phyloP scores from a whole-genome alignment of 2,113 vertebrate genomes.

The Pteruthius melanotis region DNA sequence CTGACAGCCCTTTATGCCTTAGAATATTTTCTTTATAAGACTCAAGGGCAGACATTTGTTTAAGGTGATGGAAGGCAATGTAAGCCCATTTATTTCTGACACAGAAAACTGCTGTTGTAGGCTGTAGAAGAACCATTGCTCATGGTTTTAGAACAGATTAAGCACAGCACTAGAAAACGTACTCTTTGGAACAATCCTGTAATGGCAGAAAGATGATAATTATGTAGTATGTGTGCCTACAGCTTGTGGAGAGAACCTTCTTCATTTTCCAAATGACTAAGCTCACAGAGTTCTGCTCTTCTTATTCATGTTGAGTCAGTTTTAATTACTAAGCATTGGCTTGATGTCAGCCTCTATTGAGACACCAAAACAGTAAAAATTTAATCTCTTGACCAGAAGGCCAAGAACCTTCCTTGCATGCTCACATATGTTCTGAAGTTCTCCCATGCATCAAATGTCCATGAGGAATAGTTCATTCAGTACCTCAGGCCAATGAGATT shows the following conservation, averaged over 20 bases:
- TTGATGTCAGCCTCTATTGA: background rate
- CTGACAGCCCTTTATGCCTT: background rate
- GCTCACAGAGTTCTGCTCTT: background rate
- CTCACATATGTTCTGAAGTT: background rate
- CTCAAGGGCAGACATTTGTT: background rate
- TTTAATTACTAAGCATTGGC: background rate
- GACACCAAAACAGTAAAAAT: background rate
- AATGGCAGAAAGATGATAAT: background rate
- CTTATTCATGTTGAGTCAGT: background rate
- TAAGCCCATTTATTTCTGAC: background rate
- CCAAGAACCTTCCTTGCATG: background rate
- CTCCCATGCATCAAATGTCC: background rate
- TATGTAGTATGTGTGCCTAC: background rate
- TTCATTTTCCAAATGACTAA: conserved; percentile 14
- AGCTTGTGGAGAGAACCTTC: background rate
- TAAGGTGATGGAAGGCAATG: background rate
- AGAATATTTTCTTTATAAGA: background rate
- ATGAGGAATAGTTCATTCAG: background rate
- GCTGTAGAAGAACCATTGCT: background rate
- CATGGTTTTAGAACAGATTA: background rate
- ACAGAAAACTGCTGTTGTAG: background rate
- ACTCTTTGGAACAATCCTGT: background rate
- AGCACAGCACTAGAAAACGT: background rate
- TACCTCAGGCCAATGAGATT: background rate
- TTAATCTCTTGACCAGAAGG: background rate